Percentiles rank a stretch among this genome's conserved stretches.
Conservation (phyloP, 2,888 invertebrate species). For the Epistrophe eligans region DNA sequence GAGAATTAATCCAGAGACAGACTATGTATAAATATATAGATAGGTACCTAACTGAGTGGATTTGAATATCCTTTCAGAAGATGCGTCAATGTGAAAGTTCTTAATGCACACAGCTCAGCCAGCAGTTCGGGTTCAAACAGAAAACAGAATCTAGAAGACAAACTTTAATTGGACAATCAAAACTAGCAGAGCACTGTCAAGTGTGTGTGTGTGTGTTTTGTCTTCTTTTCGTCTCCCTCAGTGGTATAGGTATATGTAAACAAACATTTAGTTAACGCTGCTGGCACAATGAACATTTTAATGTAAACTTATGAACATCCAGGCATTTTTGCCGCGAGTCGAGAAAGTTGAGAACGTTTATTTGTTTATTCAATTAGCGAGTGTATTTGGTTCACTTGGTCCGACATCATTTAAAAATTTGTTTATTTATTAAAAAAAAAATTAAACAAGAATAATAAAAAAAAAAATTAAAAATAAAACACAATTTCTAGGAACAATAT, state of each 20-base stretch:
- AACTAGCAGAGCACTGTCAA: slow-evolving; percentile 16
- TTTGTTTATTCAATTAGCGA: slow-evolving; percentile 55
- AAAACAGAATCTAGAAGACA: slow-evolving; percentile 26
- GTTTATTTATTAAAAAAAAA: slow-evolving; percentile 55
- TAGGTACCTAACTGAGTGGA: too few species aligned
- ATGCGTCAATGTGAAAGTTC: slow-evolving; percentile 9
- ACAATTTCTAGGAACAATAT: slow-evolving; percentile 15
- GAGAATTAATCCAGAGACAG: background rate
- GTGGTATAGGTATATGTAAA: slow-evolving; percentile 1
- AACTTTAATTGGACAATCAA: slow-evolving; percentile 67
- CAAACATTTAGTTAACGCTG: slow-evolving; percentile 27
- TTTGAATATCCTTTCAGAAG: slow-evolving; percentile 14
- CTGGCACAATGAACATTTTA: background rate
- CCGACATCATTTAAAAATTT: background rate
- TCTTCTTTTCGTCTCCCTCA: background rate
- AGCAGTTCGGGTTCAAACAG: background rate
- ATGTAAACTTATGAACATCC: slow-evolving; percentile 2
- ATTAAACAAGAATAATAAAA: background rate
- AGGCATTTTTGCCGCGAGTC: background rate
- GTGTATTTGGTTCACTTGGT: slow-evolving; percentile 31
- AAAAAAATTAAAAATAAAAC: slow-evolving; percentile 1
- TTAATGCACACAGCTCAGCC: background rate
- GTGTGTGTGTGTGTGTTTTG: background rate
- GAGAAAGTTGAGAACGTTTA: slow-evolving; percentile 10
- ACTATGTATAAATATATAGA: background rate